Conservation (phyloP, 2,113 vertebrate genomes). For the Platycercus adscitus region DNA sequence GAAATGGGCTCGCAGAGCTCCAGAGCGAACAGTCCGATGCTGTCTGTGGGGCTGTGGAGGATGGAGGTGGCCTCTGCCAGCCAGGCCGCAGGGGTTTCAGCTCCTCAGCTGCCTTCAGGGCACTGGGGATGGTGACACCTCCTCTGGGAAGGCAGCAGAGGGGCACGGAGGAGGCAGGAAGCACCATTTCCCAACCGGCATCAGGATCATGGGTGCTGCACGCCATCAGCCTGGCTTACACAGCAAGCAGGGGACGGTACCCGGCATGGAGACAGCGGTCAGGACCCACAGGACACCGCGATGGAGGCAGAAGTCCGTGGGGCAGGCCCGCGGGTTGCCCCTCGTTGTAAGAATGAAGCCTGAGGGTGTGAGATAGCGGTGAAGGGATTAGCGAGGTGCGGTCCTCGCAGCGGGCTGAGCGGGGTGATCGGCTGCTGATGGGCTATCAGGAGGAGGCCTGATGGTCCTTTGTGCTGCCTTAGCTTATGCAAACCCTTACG, state of each 20-base stretch:
- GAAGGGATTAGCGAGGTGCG: neutral
- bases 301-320: fast-evolving
- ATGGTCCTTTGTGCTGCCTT: neutral
- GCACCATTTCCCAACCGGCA: neutral
- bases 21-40: neutral
- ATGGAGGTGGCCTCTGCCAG: neutral
- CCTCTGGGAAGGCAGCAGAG: neutral
- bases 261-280: fast-evolving
- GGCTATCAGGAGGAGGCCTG: neutral
- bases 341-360: neutral
- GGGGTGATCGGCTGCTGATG: neutral
- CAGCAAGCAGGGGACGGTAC: neutral
- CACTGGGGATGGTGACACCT: neutral
- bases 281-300: fast-evolving
- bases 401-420: neutral
- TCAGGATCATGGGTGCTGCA: neutral
- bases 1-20: fast-evolving
- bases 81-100: neutral
- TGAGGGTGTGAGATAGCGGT: neutral
- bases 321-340: neutral
- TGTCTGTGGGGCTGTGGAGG: neutral
- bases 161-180: neutral
- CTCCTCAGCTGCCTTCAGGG: neutral
- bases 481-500: neutral
- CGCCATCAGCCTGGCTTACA: neutral